Evolutionary conservation across 2,888 invertebrate species (phyloP), one percentile per base, ranked within the genome.

Genomic region (Phorcus lineatus): DNA sequence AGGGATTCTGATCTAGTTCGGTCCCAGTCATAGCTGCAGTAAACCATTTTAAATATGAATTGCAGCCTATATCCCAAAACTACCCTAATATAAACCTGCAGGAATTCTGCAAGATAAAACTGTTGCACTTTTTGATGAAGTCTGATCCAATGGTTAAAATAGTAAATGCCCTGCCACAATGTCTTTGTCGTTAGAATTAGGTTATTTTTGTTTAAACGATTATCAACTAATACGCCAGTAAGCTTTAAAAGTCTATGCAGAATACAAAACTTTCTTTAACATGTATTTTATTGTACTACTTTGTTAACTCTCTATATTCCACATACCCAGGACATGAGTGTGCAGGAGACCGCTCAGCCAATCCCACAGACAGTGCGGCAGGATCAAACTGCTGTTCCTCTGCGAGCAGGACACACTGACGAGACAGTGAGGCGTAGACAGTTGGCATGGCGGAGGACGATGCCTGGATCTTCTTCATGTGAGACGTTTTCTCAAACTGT

Each of bases 321-420:
- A 79, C 77, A 67, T 75, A 90, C 89, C 86, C 85, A 31, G 83
- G 84, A 19, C 82, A 78, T 77, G 84, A 86, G 70, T 86, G 87
- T 47, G 85, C 83, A 82, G 90, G 90, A 11, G 80, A 79, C 76
- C 91, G 80, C 80, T 91, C 91, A n/a, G 88, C 88, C 47, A 91
- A 78, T 1, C 91, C 91, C 19, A 88, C 87, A 36, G 87, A 86
- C 7, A 89, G 79, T n/a, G 89, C 85, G 40, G 88, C 85, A n/a
- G 84, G 67, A 24, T 81, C 79, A 67, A 90, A 86, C 16, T 78
- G 81, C 1, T 66, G 82, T 78, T 90, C 90, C 24, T 87, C 85
- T 36, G 84, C 83, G 13, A 88, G 78, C 24, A 90, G 77, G 9
- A 84, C 47, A 11, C 86, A 80, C 83, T 91, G 90, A 36, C 88